Conservation (phyloP, 2,113 vertebrate species). For the Anguilla rostrata region DNA sequence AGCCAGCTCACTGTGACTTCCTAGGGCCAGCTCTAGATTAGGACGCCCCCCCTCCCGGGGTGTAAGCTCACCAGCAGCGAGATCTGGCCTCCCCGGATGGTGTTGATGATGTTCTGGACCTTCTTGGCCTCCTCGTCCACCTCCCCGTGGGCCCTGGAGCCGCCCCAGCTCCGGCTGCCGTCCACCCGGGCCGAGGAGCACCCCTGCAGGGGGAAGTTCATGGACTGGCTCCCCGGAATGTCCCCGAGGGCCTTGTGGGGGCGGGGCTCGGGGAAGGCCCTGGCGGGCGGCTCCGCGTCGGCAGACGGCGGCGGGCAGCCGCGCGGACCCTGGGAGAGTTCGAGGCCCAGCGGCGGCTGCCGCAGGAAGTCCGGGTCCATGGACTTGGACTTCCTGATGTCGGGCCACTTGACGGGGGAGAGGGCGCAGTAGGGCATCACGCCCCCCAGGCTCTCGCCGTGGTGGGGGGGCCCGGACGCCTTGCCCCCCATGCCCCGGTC, state of each 20-base stretch:
- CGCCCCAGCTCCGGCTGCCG: conserved; percentile 64
- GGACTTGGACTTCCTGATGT: conserved; percentile 80
- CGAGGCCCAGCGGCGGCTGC: conserved; percentile 60
- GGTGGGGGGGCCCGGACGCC: conserved; percentile 64
- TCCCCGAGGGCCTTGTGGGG: conserved; percentile 66
- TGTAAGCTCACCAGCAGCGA: conserved; percentile 84
- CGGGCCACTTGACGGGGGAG: conserved; percentile 87
- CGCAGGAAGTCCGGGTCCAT: conserved; percentile 72
- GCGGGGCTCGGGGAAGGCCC: conserved; percentile 74
- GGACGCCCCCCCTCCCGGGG: not conserved
- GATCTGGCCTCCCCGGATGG: conserved; percentile 93
- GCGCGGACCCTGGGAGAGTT: conserved; percentile 63
- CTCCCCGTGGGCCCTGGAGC: conserved; percentile 66
- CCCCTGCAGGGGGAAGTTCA: conserved; percentile 71
- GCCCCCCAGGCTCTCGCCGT: conserved; percentile 65
- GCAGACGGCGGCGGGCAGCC: conserved; percentile 73
- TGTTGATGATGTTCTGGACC: conserved; percentile 92
- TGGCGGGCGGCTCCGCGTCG: conserved; percentile 75
- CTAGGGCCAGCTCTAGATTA: too few species aligned
- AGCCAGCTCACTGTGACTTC: too few species aligned
- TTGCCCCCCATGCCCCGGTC: conserved; percentile 69
- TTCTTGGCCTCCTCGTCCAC: conserved; percentile 82
- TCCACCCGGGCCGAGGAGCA: conserved; percentile 66
- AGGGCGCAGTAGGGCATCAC: conserved; percentile 81
- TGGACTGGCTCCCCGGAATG: conserved; percentile 65